Evolutionary conservation across 1,140 invertebrate species (phyloP).

Genomic region (Gyrodactylus salaris): DNA sequence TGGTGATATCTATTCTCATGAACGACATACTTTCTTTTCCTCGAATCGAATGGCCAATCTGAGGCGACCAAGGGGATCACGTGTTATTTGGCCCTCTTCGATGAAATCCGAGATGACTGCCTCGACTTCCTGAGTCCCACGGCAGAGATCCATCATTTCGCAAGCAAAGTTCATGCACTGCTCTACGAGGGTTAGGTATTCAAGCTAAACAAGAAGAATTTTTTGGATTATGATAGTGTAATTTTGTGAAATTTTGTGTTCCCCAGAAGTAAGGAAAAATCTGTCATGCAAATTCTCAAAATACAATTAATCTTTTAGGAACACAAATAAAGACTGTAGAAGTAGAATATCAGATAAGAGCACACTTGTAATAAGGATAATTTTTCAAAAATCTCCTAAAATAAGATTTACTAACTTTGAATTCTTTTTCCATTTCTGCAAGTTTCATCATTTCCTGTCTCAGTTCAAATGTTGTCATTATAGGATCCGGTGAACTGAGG

Average conservation of each 20-base stretch:
- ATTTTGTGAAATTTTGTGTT: too few species aligned
- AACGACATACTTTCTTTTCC: conserved; percentile 9
- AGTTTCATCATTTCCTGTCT: conserved; percentile 10
- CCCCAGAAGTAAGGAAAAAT: too few species aligned
- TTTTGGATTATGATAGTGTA: neutral
- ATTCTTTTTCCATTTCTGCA: conserved; percentile 11
- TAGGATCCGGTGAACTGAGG: conserved; percentile 6
- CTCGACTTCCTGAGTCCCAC: conserved; percentile 7
- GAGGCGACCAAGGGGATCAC: conserved; percentile 9
- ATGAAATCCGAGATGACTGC: conserved; percentile 6
- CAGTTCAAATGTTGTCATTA: conserved; percentile 8
- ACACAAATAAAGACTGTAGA: too few species aligned
- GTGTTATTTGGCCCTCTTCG: neutral
- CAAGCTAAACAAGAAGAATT: neutral
- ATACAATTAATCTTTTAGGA: too few species aligned
- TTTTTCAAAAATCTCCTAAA: neutral
- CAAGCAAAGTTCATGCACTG: conserved; percentile 10
- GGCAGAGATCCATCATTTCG: conserved; percentile 10
- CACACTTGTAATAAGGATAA: too few species aligned
- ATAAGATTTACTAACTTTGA: conserved; percentile 5
- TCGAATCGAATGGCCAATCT: conserved; percentile 9
- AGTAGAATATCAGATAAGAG: too few species aligned
- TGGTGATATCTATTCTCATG: neutral
- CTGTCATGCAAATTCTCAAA: too few species aligned
- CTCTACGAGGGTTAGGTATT: conserved; percentile 8